phyloP scores from a whole-genome alignment of 2,113 vertebrate genomes.

The Gymnogyps californianus region DNA sequence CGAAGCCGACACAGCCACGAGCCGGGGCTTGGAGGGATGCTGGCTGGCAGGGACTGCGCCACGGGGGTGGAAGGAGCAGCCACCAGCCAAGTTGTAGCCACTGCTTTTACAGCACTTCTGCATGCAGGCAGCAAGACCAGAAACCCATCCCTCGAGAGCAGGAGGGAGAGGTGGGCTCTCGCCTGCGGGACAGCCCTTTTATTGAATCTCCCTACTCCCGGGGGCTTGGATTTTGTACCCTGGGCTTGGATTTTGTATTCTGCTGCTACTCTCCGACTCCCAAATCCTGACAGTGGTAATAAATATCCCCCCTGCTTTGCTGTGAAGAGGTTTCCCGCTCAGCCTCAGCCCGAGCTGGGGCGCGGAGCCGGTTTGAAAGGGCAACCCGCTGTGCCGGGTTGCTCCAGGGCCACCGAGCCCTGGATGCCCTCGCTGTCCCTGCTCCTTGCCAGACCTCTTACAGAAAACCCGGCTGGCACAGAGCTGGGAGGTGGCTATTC shows the following conservation, averaged over 20 bases:
- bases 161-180: neutral
- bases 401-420: neutral
- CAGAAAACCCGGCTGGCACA: neutral
- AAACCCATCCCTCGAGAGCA: neutral
- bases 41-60: neutral
- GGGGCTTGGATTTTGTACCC: neutral
- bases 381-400: neutral
- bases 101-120: neutral
- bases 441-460: neutral
- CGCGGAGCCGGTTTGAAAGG: neutral
- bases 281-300: neutral
- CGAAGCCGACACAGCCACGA: neutral
- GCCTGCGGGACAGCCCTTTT: neutral
- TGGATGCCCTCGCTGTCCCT: neutral
- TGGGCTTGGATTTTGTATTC: neutral
- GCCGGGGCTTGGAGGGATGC: neutral
- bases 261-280: neutral
- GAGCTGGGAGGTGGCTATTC: neutral
- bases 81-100: fast-evolving
- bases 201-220: neutral
- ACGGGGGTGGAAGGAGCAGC: neutral
- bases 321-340: neutral
- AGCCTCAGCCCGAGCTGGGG: neutral
- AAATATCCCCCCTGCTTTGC: neutral
- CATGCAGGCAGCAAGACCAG: neutral